phyloP scores from a whole-genome alignment of 64 coral and sea anemone genomes.

The Trachythela sp. region DNA sequence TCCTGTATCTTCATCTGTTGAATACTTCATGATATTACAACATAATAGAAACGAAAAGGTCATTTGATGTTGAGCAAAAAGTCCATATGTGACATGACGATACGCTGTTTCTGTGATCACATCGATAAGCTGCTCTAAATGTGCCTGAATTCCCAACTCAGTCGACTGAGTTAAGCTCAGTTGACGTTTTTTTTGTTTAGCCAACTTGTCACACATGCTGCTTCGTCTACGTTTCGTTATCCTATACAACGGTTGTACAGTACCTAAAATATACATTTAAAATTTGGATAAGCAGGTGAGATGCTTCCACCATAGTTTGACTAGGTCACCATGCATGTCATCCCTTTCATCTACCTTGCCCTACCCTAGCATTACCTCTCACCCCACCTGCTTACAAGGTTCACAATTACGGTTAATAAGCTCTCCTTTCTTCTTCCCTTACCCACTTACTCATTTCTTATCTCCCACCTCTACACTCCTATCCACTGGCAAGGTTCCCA shows the following conservation, averaged over 20 bases:
- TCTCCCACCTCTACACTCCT: too few relatives aligned
- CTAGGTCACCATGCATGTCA: too few relatives aligned
- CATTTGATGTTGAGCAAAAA: slow-evolving; percentile 71
- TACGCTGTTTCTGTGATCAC: slow-evolving; percentile 84
- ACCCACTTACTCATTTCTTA: too few relatives aligned
- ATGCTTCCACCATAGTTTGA: not conserved
- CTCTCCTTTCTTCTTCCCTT: too few relatives aligned
- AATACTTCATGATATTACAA: slow-evolving; percentile 64
- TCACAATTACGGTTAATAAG: too few relatives aligned
- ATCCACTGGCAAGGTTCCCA: too few relatives aligned
- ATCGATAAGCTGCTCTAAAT: slow-evolving; percentile 72
- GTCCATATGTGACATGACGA: slow-evolving; percentile 73
- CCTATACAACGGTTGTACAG: not conserved
- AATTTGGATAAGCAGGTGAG: not conserved
- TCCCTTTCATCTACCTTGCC: too few relatives aligned
- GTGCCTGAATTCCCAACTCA: slow-evolving; percentile 38
- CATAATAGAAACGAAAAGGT: slow-evolving; percentile 93
- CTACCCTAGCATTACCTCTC: too few relatives aligned
- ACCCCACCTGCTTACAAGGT: too few relatives aligned
- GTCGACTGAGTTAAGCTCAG: not conserved
- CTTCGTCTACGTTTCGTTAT: not conserved
- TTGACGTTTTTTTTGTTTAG: not conserved
- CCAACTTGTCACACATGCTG: not conserved
- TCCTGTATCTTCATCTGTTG: not conserved
- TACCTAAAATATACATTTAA: not conserved